Conservation (phyloP, 2,888 invertebrate genomes). For the Abrostola tripartita region DNA sequence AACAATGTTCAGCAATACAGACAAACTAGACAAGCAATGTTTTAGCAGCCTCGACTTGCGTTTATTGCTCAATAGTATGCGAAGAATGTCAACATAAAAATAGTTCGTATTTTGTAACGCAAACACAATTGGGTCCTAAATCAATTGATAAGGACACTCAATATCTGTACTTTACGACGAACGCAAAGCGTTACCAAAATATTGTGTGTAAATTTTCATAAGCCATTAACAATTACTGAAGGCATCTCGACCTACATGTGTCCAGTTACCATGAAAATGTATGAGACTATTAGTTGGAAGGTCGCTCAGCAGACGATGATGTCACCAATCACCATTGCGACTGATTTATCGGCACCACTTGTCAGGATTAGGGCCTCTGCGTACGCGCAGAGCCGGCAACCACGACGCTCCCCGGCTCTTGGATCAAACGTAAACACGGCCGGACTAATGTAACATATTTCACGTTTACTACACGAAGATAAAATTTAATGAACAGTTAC, state of each 20-base stretch:
- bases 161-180: conserved; percentile 39
- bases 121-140: conserved; percentile 37
- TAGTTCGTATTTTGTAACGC: conserved; percentile 27
- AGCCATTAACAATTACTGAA: conserved; percentile 73
- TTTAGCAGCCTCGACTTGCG: not conserved
- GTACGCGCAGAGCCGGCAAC: conserved; percentile 4
- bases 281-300: conserved; percentile 80
- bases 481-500: conserved; percentile 54
- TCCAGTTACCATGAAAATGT: conserved; percentile 74
- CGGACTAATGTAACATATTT: conserved; percentile 55
- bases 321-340: conserved; percentile 79
- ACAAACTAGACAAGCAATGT: not conserved
- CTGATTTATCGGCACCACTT: conserved; percentile 81
- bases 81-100: conserved; percentile 38
- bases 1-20: conserved; percentile 18
- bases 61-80: conserved; percentile 23
- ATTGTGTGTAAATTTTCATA: conserved; percentile 62
- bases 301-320: conserved; percentile 78
- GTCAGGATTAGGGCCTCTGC: conserved; percentile 74
- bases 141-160: conserved; percentile 47
- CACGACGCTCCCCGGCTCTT: conserved; percentile 40
- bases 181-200: conserved; percentile 36
- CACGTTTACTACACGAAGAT: conserved; percentile 58
- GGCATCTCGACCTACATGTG: conserved; percentile 71
- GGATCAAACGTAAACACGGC: conserved; percentile 55